phyloP scores from a whole-genome alignment of 2,113 vertebrate genomes.

The Poicephalus gulielmi region DNA sequence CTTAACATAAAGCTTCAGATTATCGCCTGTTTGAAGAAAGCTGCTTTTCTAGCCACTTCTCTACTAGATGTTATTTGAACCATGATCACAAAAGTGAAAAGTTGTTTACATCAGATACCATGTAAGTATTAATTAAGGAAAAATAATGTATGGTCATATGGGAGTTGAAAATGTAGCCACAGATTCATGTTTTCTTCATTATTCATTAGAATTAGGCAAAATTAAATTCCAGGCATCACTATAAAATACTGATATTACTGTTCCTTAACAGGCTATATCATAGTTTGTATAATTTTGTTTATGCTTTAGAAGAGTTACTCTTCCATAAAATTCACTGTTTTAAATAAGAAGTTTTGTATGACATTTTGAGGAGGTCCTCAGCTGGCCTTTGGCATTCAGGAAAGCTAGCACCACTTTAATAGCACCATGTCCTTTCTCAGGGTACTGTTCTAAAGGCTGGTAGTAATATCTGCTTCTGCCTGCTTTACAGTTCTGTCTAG shows the following conservation, averaged over 20 bases:
- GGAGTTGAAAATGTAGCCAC: background rate
- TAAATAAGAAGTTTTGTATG: background rate
- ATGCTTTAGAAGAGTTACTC: background rate
- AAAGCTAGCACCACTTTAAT: background rate
- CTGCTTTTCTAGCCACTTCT: background rate
- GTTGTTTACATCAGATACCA: background rate
- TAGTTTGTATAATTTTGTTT: background rate
- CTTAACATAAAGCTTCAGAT: background rate
- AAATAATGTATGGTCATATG: too few species aligned
- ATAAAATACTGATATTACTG: background rate
- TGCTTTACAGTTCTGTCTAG: constrained; percentile 8
- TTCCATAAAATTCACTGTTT: background rate
- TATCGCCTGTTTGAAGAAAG: background rate
- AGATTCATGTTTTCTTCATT: background rate
- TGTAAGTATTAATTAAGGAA: background rate
- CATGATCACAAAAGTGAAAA: background rate
- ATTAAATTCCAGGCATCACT: background rate
- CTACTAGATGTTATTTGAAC: background rate
- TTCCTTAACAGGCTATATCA: background rate
- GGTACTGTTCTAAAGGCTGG: background rate
- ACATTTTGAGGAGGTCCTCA: background rate
- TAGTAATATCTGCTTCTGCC: background rate
- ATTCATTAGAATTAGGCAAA: background rate
- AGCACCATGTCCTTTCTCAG: background rate
- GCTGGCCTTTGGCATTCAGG: background rate